Evolutionary conservation across 35 echinoderm and acorn worm species (phyloP), one percentile per base, ranked within the genome.

Genomic region (Holothuria glaberrima): DNA sequence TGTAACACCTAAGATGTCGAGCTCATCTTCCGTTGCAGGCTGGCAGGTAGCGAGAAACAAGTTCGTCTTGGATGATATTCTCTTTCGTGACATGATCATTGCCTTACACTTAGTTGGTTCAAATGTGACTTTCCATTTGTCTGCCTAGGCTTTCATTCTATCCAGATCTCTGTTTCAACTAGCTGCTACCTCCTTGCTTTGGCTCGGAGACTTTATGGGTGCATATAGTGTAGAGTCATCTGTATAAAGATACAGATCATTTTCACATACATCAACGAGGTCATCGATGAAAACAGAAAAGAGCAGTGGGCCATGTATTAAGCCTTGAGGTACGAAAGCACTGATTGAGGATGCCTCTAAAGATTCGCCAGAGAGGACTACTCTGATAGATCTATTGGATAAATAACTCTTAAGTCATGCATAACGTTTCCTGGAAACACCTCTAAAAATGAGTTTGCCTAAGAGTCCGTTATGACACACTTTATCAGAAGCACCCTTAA

Each of bases 401-500:
- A 90, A n/a, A 58, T 91, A 86, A 65, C 46, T 56, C 80, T 73
- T 18, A 9, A 86, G 29, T 62, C 90, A 91, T 41, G 30, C 45
- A 3, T 17, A 65, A 12, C 86, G 65, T 48, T 68, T 68, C 14
- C 89, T 58, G 70, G 89, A 38, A 33, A 91, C 89, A 18, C 89
- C 78, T 59, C 48, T 73, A 5, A 30, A 34, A 19, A 19, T 48
- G 25, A 88, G 86, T 45, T 92, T 92, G n/a, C 41, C 62, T 1
- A 26, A 20, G 18, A 92, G 81, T 34, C 90, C 90, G 59, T 88
- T 92, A 26, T 92, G 90, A 82, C 90, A 92, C 63, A 86, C 81
- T 87, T 92, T 86, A 65, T 86, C 44, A 74, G 90, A 94, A 0
- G 88, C 87, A 59, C 87, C 88, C 83, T 94, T 90, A 89, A 16